Evolutionary conservation across 2,888 invertebrate genomes (phyloP), one percentile per base, ranked within the genome.

Genomic region (Phania funesta): DNA sequence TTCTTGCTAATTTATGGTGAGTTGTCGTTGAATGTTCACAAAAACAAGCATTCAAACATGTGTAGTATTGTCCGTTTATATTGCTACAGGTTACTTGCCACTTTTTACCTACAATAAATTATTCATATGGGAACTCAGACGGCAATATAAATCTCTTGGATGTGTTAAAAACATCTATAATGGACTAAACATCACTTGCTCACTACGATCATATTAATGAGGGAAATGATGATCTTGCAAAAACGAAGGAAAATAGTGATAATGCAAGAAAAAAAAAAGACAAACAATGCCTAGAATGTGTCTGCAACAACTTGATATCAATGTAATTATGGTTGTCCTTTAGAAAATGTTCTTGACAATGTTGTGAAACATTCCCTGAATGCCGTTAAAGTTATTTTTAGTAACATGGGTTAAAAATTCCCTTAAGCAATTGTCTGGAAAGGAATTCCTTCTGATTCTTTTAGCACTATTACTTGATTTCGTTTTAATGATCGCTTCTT

Each of bases 341-440:
- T 54, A 52, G 20, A n/a, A n/a, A n/a, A 35, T 46, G 46, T 71
- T 58, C 64, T 65, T 56, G 56, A 56, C 52, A 62, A 24, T 54
- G 52, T 58, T 56, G 11, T 32, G n/a, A 56, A 60, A 74, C 71
- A 82, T 82, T 82, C 70, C 70, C 70, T 75, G 65, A 75, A 78
- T 78, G 70, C 82, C 82, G 82, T 82, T 82, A 82, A 82, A 75
- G 68, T 54, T 82, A 78, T 82, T 58, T 78, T 75, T 82, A 78
- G 78, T 20, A 16, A 38, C 54, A 44, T 65, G 32, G 32, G 24
- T 46, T 68, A 29, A 62, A 54, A 70, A 58, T 9, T 70, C n/a
- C 38, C 41, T 73, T 46, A 35, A 48, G 29, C 52, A 58, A 11
- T 74, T 68, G 38, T 54, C 48, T 56, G 67, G 2, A 8, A 50